phyloP scores from a whole-genome alignment of 2,888 invertebrate species.

The Siphlonurus alternatus region DNA sequence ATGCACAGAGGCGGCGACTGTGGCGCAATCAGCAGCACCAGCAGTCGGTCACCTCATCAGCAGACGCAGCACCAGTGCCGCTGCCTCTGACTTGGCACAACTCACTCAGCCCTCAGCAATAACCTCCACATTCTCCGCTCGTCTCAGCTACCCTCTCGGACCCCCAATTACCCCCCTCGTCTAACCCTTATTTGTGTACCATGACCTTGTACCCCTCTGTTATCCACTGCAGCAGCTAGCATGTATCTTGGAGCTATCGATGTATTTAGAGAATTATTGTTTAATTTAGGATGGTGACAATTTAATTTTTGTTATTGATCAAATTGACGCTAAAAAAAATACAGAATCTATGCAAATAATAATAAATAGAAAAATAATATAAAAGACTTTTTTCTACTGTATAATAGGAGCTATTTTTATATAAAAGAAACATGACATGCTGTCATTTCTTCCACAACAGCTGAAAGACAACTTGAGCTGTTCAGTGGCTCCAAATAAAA shows the following conservation, averaged over 20 bases:
- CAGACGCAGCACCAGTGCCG: background rate
- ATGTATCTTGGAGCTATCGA: constrained; percentile 39
- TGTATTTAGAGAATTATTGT: constrained; percentile 32
- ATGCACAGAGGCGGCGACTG: background rate
- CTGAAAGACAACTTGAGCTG: background rate
- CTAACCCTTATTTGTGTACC: background rate
- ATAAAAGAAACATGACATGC: constrained; percentile 14
- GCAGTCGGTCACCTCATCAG: background rate
- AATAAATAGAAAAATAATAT: too few species aligned
- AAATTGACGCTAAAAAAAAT: constrained; percentile 7
- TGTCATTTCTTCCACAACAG: constrained; percentile 3
- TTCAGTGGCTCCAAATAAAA: background rate
- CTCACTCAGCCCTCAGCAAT: background rate
- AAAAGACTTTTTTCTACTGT: constrained; percentile 16
- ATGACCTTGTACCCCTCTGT: background rate
- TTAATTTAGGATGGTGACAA: constrained; percentile 12
- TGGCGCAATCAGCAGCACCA: background rate
- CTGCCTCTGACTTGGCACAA: background rate
- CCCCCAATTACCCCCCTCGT: background rate
- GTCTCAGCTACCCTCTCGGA: background rate
- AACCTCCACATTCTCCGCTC: background rate
- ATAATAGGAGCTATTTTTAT: constrained; percentile 21
- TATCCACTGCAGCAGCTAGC: constrained; percentile 24
- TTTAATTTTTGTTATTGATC: constrained; percentile 15
- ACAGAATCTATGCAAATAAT: constrained; percentile 12